Evolutionary conservation across 30 jellyfish, hydroid and myxozoan genomes (phyloP).

Genomic region (Calvadosia cruxmelitensis): DNA sequence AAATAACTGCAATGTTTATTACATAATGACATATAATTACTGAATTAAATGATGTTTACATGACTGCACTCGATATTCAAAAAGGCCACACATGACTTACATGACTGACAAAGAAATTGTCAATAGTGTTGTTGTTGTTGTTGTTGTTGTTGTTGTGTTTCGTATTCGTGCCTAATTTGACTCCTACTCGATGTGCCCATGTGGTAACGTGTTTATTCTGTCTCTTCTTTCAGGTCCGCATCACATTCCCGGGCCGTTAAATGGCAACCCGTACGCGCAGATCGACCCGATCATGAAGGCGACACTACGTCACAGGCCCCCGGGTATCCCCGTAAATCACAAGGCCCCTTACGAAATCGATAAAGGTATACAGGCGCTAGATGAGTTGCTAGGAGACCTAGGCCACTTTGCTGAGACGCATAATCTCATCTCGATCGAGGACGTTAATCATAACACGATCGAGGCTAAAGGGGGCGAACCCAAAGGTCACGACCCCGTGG

Average conservation of each 20-base stretch:
- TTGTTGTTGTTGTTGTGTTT: too few species aligned
- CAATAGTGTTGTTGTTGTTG: too few species aligned
- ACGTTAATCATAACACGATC: not conserved
- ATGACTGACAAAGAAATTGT: too few species aligned
- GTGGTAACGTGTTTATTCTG: not conserved
- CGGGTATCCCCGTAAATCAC: not conserved
- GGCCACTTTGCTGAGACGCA: conserved; percentile 7
- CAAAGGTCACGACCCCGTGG: not conserved
- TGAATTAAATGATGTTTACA: too few species aligned
- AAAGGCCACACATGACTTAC: too few species aligned
- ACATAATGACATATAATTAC: too few species aligned
- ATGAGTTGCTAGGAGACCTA: conserved; percentile 55
- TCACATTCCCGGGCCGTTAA: conserved; percentile 77
- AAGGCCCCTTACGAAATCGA: conserved; percentile 33
- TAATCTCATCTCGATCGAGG: not conserved
- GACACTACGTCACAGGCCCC: conserved; percentile 8
- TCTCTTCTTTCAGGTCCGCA: conserved; percentile 34
- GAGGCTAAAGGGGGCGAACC: not conserved
- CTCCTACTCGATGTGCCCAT: too few species aligned
- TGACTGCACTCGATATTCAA: too few species aligned
- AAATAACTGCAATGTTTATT: too few species aligned
- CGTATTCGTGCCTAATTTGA: too few species aligned
- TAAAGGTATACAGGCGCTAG: conserved; percentile 68
- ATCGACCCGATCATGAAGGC: conserved; percentile 18
- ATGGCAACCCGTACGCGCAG: conserved; percentile 89